These are phyloP conservation scores for Alcedo atthis DNA, from an alignment of 2,797 vertebrate genomes.

Conservation along the genomic window DNA sequence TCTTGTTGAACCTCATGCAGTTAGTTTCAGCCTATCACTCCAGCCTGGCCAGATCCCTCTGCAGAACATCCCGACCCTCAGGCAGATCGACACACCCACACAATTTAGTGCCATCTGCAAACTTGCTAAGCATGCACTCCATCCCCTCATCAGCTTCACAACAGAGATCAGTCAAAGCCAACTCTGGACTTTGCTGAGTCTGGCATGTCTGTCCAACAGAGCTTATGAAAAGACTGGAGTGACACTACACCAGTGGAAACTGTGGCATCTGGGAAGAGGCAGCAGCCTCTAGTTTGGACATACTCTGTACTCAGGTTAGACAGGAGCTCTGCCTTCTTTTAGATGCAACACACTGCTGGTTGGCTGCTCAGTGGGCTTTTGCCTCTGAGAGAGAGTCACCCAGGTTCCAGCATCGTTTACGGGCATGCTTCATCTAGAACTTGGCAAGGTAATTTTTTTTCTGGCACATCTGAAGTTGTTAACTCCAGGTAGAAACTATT, in stretches of 20 bases:
- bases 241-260: not conserved
- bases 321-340: not conserved
- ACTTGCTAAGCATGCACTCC: too few species aligned
- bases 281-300: not conserved
- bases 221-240: not conserved
- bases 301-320: accelerated
- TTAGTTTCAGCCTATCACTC: too few species aligned
- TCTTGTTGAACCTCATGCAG: too few species aligned
- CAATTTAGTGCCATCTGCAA: too few species aligned
- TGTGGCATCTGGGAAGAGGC: not conserved
- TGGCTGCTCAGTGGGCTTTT: not conserved
- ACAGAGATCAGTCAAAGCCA: not conserved
- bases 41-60: too few species aligned
- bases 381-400: not conserved
- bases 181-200: not conserved
- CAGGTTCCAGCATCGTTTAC: not conserved
- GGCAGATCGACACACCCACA: too few species aligned
- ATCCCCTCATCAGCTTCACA: not conserved
- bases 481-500: not conserved
- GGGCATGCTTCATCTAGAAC: not conserved
- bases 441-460: not conserved
- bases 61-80: too few species aligned
- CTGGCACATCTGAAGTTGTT: not conserved
- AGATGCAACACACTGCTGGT: not conserved
- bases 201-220: accelerated